Percentiles rank a stretch among this genome's conserved stretches.
These are phyloP conservation scores for Morone chrysops DNA, from an alignment of 2,113 vertebrate genomes.

Conservation along the genomic window DNA sequence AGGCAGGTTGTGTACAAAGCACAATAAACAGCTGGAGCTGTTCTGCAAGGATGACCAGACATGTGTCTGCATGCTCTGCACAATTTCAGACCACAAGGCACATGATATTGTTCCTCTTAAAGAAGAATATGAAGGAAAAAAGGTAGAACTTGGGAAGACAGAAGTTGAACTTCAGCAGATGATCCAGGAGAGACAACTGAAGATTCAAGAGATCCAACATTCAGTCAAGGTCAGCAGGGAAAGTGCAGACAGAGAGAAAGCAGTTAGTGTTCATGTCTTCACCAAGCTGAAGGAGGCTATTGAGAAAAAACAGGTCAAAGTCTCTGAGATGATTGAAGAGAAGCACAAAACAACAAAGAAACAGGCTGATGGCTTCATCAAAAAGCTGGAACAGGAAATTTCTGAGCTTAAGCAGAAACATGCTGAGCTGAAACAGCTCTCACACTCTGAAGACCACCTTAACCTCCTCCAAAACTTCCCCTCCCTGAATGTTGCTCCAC, in stretches of 20 bases:
- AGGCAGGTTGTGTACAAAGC: background rate
- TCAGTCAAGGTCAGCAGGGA: background rate
- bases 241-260: background rate
- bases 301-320: background rate
- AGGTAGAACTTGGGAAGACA: background rate
- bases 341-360: background rate
- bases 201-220: background rate
- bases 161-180: background rate
- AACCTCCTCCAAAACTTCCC: background rate
- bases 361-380: background rate
- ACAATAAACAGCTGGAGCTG: background rate
- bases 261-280: background rate
- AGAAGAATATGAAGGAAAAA: background rate
- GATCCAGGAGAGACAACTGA: background rate
- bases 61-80: background rate
- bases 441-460: background rate
- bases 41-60: background rate
- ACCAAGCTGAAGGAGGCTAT: background rate
- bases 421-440: background rate
- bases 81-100: background rate
- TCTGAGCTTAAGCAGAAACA: background rate
- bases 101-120: background rate
- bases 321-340: background rate
- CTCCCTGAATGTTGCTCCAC: background rate
- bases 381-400: background rate